phyloP scores from a whole-genome alignment of 2,888 invertebrate genomes.

The Branchinecta sandiegonensis region DNA sequence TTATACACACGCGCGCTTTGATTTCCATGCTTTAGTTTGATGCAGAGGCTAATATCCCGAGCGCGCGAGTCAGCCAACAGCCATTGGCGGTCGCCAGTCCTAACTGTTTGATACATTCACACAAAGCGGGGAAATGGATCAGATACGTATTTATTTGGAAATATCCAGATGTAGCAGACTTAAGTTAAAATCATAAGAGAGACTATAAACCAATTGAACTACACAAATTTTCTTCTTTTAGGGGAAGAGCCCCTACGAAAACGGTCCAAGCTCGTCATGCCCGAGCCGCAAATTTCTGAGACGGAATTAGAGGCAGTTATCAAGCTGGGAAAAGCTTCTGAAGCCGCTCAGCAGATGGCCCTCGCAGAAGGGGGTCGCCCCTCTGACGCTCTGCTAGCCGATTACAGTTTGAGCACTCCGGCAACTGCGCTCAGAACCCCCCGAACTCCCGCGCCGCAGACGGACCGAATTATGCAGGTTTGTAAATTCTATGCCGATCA shows the following conservation, averaged over 20 bases:
- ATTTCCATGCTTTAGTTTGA: too few species aligned
- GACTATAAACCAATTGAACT: conserved; percentile 22
- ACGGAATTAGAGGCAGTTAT: conserved; percentile 77
- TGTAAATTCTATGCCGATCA: background rate
- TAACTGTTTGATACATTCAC: too few species aligned
- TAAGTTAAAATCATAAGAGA: too few species aligned
- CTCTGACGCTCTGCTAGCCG: conserved; percentile 73
- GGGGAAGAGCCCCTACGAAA: conserved; percentile 79
- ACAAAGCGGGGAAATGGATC: too few species aligned
- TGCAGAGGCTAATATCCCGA: too few species aligned
- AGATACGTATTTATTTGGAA: too few species aligned
- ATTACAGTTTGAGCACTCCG: conserved; percentile 63
- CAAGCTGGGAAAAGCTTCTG: conserved; percentile 76
- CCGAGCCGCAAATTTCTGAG: conserved; percentile 92
- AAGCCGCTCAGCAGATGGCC: conserved; percentile 70
- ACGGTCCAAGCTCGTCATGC: conserved; percentile 85
- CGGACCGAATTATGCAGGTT: conserved; percentile 51
- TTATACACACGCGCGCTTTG: too few species aligned
- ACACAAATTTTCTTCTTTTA: conserved; percentile 23
- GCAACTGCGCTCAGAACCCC: conserved; percentile 49
- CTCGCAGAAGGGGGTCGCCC: conserved; percentile 55
- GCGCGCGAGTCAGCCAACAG: too few species aligned
- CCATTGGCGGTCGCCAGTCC: too few species aligned
- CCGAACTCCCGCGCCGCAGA: conserved; percentile 68
- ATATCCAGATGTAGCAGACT: too few species aligned